phyloP scores from a whole-genome alignment of 2,113 vertebrate genomes.

The Cavia porcellus region DNA sequence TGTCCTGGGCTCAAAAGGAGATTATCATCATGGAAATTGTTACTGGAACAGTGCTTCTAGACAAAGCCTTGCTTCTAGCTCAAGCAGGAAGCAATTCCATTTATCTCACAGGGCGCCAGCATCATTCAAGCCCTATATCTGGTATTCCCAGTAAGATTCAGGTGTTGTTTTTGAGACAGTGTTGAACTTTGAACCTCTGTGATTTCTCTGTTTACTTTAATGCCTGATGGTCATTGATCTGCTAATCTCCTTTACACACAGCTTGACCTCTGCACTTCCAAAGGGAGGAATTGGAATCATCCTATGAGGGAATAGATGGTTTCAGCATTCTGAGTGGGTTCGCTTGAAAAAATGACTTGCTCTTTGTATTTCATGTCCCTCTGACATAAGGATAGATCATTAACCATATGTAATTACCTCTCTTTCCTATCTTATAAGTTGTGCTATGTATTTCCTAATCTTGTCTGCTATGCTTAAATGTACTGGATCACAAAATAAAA shows the following conservation, averaged over 20 bases:
- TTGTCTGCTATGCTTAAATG: slow-evolving; percentile 44
- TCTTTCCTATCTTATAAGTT: slow-evolving; percentile 49
- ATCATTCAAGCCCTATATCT: neutral
- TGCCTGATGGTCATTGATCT: slow-evolving; percentile 72
- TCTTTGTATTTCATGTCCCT: slow-evolving; percentile 58
- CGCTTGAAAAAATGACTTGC: slow-evolving; percentile 55
- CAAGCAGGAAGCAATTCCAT: slow-evolving; percentile 37
- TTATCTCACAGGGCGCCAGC: neutral
- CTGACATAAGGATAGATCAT: slow-evolving; percentile 54
- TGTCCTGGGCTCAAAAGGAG: neutral
- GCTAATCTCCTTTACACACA: slow-evolving; percentile 68
- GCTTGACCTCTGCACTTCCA: slow-evolving; percentile 64
- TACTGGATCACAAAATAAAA: slow-evolving; percentile 53
- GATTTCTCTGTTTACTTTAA: slow-evolving; percentile 77
- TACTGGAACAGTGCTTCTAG: neutral
- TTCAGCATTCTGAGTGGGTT: slow-evolving; percentile 63
- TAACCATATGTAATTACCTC: slow-evolving; percentile 60
- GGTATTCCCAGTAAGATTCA: slow-evolving; percentile 18
- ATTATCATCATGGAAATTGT: slow-evolving; percentile 46
- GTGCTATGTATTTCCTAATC: slow-evolving; percentile 38
- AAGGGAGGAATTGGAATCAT: slow-evolving; percentile 76
- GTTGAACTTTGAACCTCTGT: slow-evolving; percentile 70
- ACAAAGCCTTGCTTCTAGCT: neutral
- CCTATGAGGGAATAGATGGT: slow-evolving; percentile 72
- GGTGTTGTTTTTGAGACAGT: slow-evolving; percentile 32